A percentile compares a stretch with the other conserved stretches of the same genome.
Evolutionary conservation across 2,888 invertebrate species (phyloP).

Genomic region (Andrena bucephala): DNA sequence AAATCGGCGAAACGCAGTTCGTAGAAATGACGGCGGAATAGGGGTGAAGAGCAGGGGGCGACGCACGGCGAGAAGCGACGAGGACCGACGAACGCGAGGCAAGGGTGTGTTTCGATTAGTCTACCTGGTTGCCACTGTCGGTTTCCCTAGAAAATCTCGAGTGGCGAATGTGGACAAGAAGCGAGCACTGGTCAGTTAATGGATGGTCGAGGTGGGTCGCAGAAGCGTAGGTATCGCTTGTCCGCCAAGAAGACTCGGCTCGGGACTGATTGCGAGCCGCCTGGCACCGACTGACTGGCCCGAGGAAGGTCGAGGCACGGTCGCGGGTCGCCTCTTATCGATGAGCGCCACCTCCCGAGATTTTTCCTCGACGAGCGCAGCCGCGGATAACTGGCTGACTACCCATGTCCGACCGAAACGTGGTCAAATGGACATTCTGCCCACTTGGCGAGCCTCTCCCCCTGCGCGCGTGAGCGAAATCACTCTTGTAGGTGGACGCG

Average conservation of each 20-base stretch:
- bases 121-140: not conserved
- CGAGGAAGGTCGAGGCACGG: not conserved
- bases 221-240: too few relatives aligned
- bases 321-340: constrained; percentile 27
- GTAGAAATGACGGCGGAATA: not conserved
- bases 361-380: constrained; percentile 30
- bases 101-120: not conserved
- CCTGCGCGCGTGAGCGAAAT: not conserved
- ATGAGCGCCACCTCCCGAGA: constrained; percentile 22
- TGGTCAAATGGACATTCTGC: constrained; percentile 18
- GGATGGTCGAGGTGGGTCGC: too few relatives aligned
- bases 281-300: not conserved
- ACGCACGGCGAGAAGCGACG: not conserved
- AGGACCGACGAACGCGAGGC: not conserved
- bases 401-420: constrained; percentile 16
- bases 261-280: too few relatives aligned
- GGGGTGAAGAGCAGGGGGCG: not conserved
- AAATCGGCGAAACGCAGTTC: not conserved
- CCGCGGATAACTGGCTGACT: constrained; percentile 18
- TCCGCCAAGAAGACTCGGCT: too few relatives aligned
- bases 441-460: not conserved
- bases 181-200: too few relatives aligned
- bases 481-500: not conserved
- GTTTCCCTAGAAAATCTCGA: not conserved
- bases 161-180: not conserved